phyloP scores from a whole-genome alignment of 2,888 invertebrate genomes.

The Hydropsyche betteni region DNA sequence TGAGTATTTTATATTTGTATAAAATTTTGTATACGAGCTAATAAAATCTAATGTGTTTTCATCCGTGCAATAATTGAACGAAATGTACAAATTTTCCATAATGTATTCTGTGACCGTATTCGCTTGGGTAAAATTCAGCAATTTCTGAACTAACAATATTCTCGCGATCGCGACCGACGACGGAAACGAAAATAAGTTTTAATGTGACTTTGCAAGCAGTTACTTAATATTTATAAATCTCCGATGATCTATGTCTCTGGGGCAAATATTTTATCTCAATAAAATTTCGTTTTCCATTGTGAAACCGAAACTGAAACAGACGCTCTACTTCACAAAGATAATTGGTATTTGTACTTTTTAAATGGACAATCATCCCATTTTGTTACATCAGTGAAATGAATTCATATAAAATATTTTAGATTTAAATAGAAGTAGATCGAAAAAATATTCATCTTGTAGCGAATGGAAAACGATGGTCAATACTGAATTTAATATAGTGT shows the following conservation, averaged over 20 bases:
- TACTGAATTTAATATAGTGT: too few species aligned
- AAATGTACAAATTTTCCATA: constrained; percentile 32
- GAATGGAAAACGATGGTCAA: too few species aligned
- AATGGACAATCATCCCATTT: neutral
- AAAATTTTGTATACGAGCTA: neutral
- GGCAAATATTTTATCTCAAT: constrained; percentile 33
- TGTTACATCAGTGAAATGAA: too few species aligned
- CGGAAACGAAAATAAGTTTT: constrained; percentile 39
- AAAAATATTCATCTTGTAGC: too few species aligned
- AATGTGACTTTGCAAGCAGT: constrained; percentile 38
- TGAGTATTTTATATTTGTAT: neutral
- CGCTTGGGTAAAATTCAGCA: constrained; percentile 28
- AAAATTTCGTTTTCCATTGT: neutral
- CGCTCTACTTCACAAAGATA: neutral
- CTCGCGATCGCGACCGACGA: constrained; percentile 14
- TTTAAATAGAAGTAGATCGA: too few species aligned
- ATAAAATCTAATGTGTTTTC: constrained; percentile 32
- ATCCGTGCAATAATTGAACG: constrained; percentile 22
- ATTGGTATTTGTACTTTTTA: constrained; percentile 6
- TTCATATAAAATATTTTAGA: too few species aligned
- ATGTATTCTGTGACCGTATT: constrained; percentile 19
- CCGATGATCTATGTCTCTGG: constrained; percentile 21
- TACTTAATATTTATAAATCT: constrained; percentile 38
- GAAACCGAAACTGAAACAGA: neutral
- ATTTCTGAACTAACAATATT: constrained; percentile 32